phyloP scores from a whole-genome alignment of 2,113 vertebrate genomes.

The Mormyrus lacerda region DNA sequence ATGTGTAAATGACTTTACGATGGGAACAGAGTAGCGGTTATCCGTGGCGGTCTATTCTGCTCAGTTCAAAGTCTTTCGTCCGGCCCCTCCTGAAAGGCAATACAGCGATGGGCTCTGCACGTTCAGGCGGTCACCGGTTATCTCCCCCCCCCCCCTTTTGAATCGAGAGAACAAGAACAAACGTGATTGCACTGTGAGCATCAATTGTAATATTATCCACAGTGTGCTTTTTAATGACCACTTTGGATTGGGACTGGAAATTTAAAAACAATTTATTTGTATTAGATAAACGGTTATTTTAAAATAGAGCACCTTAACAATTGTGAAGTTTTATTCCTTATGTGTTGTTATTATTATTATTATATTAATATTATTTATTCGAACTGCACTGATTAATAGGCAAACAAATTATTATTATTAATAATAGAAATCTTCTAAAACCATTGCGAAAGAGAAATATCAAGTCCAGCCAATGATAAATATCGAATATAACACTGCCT shows the following conservation, averaged over 20 bases:
- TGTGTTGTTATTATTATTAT: neutral
- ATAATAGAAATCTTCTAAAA: neutral
- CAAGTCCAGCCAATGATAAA: neutral
- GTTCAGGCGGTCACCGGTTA: neutral
- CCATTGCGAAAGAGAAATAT: neutral
- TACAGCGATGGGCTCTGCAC: neutral
- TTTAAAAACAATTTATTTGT: neutral
- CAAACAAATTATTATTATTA: neutral
- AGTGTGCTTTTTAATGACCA: neutral
- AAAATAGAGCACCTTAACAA: neutral
- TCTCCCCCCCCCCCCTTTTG: neutral
- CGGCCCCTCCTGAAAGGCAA: neutral
- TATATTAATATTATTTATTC: too few relatives aligned
- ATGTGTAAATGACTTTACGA: slow-evolving; percentile 29
- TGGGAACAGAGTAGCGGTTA: slow-evolving; percentile 26
- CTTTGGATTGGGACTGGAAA: neutral
- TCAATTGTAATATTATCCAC: neutral
- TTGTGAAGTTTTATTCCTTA: neutral
- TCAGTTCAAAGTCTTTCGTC: slow-evolving; percentile 13
- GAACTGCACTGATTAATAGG: neutral
- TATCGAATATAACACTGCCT: slow-evolving; percentile 7
- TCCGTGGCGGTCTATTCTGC: slow-evolving; percentile 24
- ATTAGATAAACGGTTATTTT: neutral
- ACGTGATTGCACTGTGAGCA: neutral
- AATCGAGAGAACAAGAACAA: neutral